Evolutionary conservation across 2,797 vertebrate species (phyloP).

Genomic region (Margarornis squamiger): DNA sequence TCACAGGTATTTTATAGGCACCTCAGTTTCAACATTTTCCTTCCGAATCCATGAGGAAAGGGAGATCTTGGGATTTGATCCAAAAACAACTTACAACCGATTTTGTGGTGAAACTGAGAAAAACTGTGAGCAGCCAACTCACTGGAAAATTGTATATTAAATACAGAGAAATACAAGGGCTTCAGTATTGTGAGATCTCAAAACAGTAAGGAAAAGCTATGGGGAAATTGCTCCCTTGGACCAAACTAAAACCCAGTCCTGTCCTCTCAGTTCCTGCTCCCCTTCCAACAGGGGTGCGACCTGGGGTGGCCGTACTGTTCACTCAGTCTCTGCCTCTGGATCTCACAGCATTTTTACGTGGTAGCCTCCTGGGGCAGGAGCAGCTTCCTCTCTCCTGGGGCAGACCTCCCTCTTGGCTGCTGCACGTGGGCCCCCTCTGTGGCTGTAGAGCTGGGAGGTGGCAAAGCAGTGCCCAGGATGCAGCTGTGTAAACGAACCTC

Average conservation of each 20-base stretch:
- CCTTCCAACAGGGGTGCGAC: accelerated
- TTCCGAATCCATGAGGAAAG: constrained; percentile 97
- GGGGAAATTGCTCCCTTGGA: neutral
- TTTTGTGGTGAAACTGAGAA: constrained; percentile 92
- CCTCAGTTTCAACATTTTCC: constrained; percentile 96
- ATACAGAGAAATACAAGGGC: neutral
- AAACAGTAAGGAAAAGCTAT: neutral
- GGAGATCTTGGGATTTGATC: constrained; percentile 93
- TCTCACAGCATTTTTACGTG: neutral
- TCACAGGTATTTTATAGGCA: constrained; percentile 91
- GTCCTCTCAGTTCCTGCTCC: accelerated
- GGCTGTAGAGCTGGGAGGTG: neutral
- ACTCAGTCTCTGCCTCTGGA: neutral
- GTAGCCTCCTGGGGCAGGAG: neutral
- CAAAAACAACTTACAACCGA: constrained; percentile 92
- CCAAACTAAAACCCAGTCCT: neutral
- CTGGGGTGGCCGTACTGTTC: neutral
- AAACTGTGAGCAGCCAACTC: constrained; percentile 93
- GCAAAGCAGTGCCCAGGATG: neutral
- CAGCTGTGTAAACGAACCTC: neutral
- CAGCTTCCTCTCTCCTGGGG: neutral
- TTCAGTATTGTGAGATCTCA: neutral
- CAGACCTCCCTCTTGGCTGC: neutral
- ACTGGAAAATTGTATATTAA: constrained; percentile 93
- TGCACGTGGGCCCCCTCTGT: neutral